These are phyloP conservation scores for Pachymerium ferrugineum DNA, from an alignment of 2,888 invertebrate species.

Conservation along the genomic window DNA sequence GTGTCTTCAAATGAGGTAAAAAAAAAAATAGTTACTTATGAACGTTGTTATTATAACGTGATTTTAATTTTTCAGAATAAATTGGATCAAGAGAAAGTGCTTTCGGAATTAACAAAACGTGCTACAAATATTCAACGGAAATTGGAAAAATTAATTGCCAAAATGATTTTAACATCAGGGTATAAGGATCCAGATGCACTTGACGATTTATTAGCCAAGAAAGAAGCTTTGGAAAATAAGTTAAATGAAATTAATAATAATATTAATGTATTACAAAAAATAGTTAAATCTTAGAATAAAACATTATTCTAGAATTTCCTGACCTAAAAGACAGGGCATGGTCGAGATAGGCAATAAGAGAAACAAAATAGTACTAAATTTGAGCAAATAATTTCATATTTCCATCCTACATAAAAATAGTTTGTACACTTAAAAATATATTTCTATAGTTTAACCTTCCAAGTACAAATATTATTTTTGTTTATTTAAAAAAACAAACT, in stretches of 20 bases:
- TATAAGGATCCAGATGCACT: background rate
- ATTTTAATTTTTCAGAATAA: background rate
- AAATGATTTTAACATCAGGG: too few relatives aligned
- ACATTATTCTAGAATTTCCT: background rate
- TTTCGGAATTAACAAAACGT: background rate
- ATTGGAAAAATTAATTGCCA: background rate
- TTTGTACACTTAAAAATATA: constrained; percentile 2
- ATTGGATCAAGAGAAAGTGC: background rate
- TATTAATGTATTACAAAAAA: background rate
- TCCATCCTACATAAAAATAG: background rate
- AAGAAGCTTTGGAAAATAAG: background rate
- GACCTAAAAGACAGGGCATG: background rate
- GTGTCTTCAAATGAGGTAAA: background rate
- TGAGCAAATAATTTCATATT: background rate
- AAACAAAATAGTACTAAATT: background rate
- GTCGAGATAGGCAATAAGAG: background rate
- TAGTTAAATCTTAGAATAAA: background rate
- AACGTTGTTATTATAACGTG: too few relatives aligned
- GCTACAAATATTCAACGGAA: too few relatives aligned
- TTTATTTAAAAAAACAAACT: background rate
- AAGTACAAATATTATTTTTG: background rate
- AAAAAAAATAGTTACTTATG: too few relatives aligned
- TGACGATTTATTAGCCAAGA: background rate
- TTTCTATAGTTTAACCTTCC: background rate
- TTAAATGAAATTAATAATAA: background rate